Conservation (phyloP, 2,797 vertebrate species). For the Leptodactylus fallax region DNA sequence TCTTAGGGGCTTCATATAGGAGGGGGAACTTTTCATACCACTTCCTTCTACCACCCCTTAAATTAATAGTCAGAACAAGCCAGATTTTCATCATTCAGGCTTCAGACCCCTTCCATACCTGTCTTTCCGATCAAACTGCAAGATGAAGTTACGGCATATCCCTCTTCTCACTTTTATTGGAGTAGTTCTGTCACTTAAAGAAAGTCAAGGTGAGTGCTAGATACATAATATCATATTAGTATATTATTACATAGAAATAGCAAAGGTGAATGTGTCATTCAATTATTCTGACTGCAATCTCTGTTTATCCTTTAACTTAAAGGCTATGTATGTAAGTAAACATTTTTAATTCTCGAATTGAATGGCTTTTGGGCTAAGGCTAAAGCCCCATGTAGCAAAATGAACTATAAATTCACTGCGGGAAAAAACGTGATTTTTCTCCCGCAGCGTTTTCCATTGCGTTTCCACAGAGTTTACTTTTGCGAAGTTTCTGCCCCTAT, state of each 20-base stretch:
- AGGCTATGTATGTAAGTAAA: too few species aligned
- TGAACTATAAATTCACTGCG: too few species aligned
- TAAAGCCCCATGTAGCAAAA: too few species aligned
- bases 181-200: background rate
- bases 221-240: background rate
- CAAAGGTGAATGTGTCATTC: background rate
- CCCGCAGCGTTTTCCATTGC: too few species aligned
- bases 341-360: too few species aligned
- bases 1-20: slow-evolving; percentile 31
- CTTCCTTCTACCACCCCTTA: slow-evolving; percentile 30
- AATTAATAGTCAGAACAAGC: background rate
- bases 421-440: too few species aligned
- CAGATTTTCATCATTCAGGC: background rate
- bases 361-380: too few species aligned
- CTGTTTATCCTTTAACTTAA: too few species aligned
- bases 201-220: slow-evolving; percentile 37
- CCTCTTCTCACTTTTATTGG: slow-evolving; percentile 11
- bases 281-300: too few species aligned
- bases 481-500: too few species aligned
- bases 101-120: background rate
- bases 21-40: slow-evolving; percentile 13
- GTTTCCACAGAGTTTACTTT: too few species aligned
- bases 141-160: slow-evolving; percentile 14
- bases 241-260: background rate
- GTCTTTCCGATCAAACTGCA: slow-evolving; percentile 2